Evolutionary conservation across 2,797 vertebrate species (phyloP).

Genomic region (Coreius guichenoti): DNA sequence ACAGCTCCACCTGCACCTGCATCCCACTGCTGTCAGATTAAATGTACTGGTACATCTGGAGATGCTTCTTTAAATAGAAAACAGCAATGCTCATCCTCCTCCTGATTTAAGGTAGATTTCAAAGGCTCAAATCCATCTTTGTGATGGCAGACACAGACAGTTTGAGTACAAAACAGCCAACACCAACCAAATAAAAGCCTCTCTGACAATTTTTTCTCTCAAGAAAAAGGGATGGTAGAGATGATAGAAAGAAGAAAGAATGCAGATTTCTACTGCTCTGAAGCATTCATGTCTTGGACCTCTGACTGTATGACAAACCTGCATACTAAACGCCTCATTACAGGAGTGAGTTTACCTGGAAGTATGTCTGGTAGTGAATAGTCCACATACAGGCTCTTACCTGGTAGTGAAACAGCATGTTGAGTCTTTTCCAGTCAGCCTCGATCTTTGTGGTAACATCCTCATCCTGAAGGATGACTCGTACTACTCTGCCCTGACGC

Average conservation of each 20-base stretch:
- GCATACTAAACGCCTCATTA: not conserved
- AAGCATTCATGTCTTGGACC: not conserved
- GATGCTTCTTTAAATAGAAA: slow-evolving; percentile 54
- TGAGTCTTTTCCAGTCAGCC: slow-evolving; percentile 97
- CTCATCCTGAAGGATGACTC: slow-evolving; percentile 95
- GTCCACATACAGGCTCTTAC: slow-evolving; percentile 55
- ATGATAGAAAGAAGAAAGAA: not conserved
- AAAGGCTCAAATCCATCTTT: slow-evolving; percentile 1
- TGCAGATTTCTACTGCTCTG: not conserved
- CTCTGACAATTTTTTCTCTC: not conserved
- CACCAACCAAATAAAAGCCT: not conserved
- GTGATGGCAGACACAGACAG: not conserved
- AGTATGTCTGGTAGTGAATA: not conserved
- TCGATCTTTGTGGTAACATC: slow-evolving; percentile 98
- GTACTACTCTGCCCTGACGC: slow-evolving; percentile 90
- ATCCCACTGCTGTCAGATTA: slow-evolving; percentile 45
- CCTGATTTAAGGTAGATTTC: slow-evolving; percentile 25
- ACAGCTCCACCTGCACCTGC: slow-evolving; percentile 32
- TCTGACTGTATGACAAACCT: not conserved
- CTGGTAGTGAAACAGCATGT: slow-evolving; percentile 89
- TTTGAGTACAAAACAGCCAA: slow-evolving; percentile 4
- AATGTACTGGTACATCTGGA: slow-evolving; percentile 44
- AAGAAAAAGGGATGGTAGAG: not conserved
- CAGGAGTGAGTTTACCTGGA: not conserved
- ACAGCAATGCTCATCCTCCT: not conserved